A percentile compares a stretch with the other conserved stretches of the same genome.
These are phyloP conservation scores for Eleginops maclovinus DNA, from an alignment of 2,113 vertebrate genomes.

Conservation along the genomic window DNA sequence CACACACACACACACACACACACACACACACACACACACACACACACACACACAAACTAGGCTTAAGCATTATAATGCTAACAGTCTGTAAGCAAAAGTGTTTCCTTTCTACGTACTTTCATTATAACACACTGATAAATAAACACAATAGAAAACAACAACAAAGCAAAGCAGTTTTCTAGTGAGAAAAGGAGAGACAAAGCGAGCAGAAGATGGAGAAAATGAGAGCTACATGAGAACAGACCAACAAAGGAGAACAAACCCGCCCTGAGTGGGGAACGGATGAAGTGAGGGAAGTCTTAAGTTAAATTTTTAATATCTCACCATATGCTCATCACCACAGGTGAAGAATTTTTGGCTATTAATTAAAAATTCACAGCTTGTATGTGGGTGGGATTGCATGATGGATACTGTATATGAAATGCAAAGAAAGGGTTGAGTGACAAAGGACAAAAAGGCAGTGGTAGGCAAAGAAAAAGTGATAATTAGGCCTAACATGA, in stretches of 20 bases:
- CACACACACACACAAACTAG: too few relatives aligned
- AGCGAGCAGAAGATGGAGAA: background rate
- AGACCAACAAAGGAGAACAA: conserved; percentile 22
- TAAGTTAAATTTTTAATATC: conserved; percentile 73
- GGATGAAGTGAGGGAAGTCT: conserved; percentile 53
- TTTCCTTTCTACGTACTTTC: conserved; percentile 23
- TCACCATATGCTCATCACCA: conserved; percentile 73
- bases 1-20: background rate
- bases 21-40: background rate
- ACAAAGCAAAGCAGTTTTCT: conserved; percentile 15
- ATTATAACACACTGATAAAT: conserved; percentile 30
- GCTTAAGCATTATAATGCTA: too few relatives aligned
- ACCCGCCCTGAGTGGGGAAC: conserved; percentile 41
- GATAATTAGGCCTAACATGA: background rate
- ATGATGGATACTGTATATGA: conserved; percentile 29
- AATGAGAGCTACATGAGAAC: conserved; percentile 7
- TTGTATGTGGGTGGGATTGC: conserved; percentile 48
- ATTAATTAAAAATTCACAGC: conserved; percentile 64
- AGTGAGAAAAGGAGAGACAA: too few relatives aligned
- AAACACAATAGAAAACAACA: background rate
- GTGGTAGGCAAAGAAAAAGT: background rate
- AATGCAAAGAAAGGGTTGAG: conserved; percentile 18
- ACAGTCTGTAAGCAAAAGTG: conserved; percentile 46
- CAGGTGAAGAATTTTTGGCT: conserved; percentile 64
- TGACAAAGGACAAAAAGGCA: background rate